Evolutionary conservation across 1,140 invertebrate species (phyloP).

Genomic region (Bombus pyrosoma): DNA sequence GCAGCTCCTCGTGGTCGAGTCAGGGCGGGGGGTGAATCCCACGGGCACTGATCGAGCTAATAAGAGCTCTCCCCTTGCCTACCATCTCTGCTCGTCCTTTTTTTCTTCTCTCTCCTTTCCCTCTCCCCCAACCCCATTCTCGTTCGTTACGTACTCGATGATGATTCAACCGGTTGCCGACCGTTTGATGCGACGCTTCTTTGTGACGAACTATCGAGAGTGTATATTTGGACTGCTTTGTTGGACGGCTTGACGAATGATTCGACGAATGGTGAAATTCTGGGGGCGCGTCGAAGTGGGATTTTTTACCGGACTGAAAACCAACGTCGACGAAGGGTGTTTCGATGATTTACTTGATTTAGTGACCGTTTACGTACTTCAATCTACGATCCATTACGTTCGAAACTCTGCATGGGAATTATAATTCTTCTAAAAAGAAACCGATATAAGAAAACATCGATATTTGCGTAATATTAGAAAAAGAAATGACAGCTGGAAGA

Average conservation of each 20-base stretch:
- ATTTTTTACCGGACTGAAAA: background rate
- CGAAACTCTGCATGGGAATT: background rate
- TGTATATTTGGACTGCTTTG: constrained; percentile 11
- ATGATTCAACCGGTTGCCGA: constrained; percentile 44
- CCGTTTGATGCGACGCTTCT: background rate
- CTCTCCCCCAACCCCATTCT: background rate
- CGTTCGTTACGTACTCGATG: background rate
- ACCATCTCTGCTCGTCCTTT: background rate
- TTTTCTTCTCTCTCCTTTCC: background rate
- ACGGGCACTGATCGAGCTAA: constrained; percentile 43
- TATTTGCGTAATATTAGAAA: background rate
- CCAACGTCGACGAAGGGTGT: background rate
- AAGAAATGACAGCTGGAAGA: background rate
- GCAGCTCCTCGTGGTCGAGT: too few species aligned
- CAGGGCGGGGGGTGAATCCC: constrained; percentile 27
- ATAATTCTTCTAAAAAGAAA: background rate
- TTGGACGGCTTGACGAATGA: background rate
- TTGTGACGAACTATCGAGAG: background rate
- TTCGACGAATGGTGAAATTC: background rate
- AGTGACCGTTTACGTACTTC: background rate
- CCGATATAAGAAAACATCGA: background rate
- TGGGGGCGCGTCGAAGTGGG: too few species aligned
- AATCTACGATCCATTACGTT: background rate
- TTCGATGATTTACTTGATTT: background rate
- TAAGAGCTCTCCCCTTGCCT: constrained; percentile 10